A percentile compares a stretch with the other conserved stretches of the same genome.
Conservation (phyloP, 2,113 vertebrate species). For the Mus spicilegus region DNA sequence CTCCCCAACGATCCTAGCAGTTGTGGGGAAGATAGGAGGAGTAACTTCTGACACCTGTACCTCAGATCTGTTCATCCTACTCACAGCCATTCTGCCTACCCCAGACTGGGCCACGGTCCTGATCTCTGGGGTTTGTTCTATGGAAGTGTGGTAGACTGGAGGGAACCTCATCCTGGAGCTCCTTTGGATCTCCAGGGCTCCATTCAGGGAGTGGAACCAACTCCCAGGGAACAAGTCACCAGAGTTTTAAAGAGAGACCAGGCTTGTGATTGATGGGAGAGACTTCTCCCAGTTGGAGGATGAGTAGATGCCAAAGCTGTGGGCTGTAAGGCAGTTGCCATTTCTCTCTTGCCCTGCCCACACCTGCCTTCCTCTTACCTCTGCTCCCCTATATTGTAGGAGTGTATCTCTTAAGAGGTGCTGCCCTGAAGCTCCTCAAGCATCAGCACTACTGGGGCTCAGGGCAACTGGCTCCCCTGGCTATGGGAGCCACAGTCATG, state of each 20-base stretch:
- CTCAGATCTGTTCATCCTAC: conserved; percentile 57
- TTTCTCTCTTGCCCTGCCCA: conserved; percentile 53
- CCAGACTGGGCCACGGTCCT: conserved; percentile 19
- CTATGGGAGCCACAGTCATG: conserved; percentile 6
- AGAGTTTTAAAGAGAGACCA: conserved; percentile 54
- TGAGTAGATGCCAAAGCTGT: conserved; percentile 54
- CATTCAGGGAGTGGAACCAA: conserved; percentile 6
- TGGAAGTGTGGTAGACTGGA: conserved; percentile 39
- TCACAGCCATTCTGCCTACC: conserved; percentile 40
- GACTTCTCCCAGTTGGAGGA: conserved; percentile 26
- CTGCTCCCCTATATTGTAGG: conserved; percentile 41
- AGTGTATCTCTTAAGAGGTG: conserved; percentile 72
- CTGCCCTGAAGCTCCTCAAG: conserved; percentile 61
- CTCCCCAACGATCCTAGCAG: conserved; percentile 60
- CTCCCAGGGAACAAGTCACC: conserved; percentile 49
- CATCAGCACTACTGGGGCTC: conserved; percentile 53
- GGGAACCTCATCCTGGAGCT: conserved; percentile 41
- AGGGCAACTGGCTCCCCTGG: conserved; percentile 48
- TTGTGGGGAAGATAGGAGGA: conserved; percentile 54
- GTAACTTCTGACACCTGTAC: conserved; percentile 56
- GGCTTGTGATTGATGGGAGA: conserved; percentile 21
- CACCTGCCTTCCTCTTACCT: conserved; percentile 45
- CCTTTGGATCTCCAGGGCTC: background rate
- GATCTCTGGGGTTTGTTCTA: conserved; percentile 54
- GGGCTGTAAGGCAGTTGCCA: conserved; percentile 51